Evolutionary conservation across 2,888 invertebrate genomes (phyloP), one percentile per base, ranked within the genome.

Genomic region (Eristalis intricaria): DNA sequence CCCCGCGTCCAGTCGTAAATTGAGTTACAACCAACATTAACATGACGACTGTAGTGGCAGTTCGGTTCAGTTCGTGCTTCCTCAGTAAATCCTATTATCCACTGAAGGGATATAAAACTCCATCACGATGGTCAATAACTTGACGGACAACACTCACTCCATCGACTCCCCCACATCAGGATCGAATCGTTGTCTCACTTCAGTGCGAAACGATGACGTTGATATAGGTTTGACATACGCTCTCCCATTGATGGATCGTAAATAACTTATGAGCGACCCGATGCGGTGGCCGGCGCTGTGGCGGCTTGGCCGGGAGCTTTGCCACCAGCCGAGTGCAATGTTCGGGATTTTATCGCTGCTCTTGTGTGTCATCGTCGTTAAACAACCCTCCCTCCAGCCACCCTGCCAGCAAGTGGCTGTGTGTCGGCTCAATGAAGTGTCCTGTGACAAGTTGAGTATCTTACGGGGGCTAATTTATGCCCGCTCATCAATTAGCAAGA

Each of bases 181-280:
- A 82, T 84, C 66, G 80, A 85, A 85, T 85, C 71, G 58, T 66
- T 77, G 73, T 74, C 63, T 82, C 35, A 64, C 70, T 82, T 78
- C 75, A 66, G 73, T 83, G 74, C 63, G 78, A 83, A 78, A 86
- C 83, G 83, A 79, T 87, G 86, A 84, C 87, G 79, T 84, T 84
- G 87, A 84, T 87, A 73, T 87, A 84, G 84, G 84, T 84, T 87
- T 84, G 84, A 87, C 84, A 84, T 84, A 87, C 87, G 84, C 75
- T 91, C 90, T 26, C 50, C 89, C 90, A 91, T 91, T 91, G 91
- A 91, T 91, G 91, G 91, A 91, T 91, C 91, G 91, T 91, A 91
- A 91, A 91, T 91, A 91, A 90, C 91, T 91, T 91, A 91, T 90
- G 90, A 89, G 82, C 71, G 66, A 32, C 40, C 50, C 50, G 32